Conservation (phyloP, 2,113 vertebrate species). For the Sisor rabdophorus region DNA sequence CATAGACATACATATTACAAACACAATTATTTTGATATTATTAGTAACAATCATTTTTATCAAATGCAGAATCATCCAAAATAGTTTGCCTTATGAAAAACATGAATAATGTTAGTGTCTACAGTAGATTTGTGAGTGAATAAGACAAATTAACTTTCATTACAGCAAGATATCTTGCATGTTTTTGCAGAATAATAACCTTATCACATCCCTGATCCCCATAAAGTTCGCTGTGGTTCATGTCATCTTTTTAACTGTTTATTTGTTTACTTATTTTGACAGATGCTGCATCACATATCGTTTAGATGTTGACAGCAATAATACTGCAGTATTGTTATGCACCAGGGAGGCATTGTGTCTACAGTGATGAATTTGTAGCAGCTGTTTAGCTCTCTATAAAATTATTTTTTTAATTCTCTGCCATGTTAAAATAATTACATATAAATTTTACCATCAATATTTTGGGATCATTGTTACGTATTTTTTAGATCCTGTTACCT, state of each 20-base stretch:
- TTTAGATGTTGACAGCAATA: conserved; percentile 4
- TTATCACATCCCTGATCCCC: not conserved
- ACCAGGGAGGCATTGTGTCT: not conserved
- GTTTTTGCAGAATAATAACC: conserved; percentile 18
- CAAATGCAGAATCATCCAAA: too few relatives aligned
- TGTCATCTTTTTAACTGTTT: not conserved
- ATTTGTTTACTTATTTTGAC: not conserved
- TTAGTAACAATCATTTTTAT: not conserved
- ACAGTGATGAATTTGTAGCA: not conserved
- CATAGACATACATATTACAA: not conserved
- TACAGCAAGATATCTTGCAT: not conserved
- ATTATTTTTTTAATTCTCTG: conserved; percentile 19
- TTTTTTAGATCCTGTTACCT: too few relatives aligned
- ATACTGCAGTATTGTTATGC: not conserved
- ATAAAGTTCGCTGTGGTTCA: not conserved
- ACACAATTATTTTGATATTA: not conserved
- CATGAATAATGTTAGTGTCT: not conserved
- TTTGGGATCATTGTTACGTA: too few relatives aligned
- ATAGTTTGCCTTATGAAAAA: not conserved
- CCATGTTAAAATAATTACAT: too few relatives aligned
- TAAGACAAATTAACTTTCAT: not conserved
- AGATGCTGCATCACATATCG: not conserved
- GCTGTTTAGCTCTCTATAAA: conserved; percentile 36
- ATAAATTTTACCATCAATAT: too few relatives aligned
- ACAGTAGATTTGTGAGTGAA: not conserved